A percentile compares a stretch with the other conserved stretches of the same genome.
phyloP scores from a whole-genome alignment of 2,797 vertebrate species.

The Salarias fasciatus region DNA sequence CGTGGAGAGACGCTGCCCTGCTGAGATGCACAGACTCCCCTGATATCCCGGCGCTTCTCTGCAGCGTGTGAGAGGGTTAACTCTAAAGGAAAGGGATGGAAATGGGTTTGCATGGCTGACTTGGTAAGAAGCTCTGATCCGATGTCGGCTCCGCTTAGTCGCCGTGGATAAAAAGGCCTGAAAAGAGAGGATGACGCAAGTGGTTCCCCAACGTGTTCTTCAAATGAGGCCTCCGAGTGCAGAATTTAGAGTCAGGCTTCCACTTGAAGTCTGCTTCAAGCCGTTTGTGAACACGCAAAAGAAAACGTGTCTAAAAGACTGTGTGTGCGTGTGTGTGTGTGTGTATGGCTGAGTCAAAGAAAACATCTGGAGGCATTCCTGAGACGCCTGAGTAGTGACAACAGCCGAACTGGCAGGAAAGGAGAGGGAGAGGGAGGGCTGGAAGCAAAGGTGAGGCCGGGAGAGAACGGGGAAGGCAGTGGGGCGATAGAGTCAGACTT shows the following conservation, averaged over 20 bases:
- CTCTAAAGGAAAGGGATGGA: constrained; percentile 25
- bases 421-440: constrained; percentile 35
- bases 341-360: constrained; percentile 57
- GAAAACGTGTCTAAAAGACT: constrained; percentile 40
- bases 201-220: constrained; percentile 11
- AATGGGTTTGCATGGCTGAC: constrained; percentile 33
- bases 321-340: constrained; percentile 10
- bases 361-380: constrained; percentile 80
- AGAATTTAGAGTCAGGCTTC: constrained; percentile 33
- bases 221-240: constrained; percentile 6
- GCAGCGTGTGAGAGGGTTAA: background rate
- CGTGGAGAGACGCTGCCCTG: constrained; percentile 12
- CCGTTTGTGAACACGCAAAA: constrained; percentile 37
- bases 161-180: constrained; percentile 2
- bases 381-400: constrained; percentile 69
- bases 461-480: background rate
- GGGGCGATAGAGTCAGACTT: constrained; percentile 7
- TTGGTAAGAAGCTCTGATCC: constrained; percentile 18
- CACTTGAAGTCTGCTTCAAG: constrained; percentile 39
- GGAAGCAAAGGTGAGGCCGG: constrained; percentile 32
- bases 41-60: constrained; percentile 4
- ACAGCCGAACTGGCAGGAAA: constrained; percentile 61
- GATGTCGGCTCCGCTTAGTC: constrained; percentile 29
- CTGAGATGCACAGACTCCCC: constrained; percentile 30
- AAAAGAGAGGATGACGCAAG: constrained; percentile 11